Percentiles rank a stretch among this genome's conserved stretches.
Evolutionary conservation across 2,888 invertebrate species (phyloP).

Genomic region (Cerceris ruficornis): DNA sequence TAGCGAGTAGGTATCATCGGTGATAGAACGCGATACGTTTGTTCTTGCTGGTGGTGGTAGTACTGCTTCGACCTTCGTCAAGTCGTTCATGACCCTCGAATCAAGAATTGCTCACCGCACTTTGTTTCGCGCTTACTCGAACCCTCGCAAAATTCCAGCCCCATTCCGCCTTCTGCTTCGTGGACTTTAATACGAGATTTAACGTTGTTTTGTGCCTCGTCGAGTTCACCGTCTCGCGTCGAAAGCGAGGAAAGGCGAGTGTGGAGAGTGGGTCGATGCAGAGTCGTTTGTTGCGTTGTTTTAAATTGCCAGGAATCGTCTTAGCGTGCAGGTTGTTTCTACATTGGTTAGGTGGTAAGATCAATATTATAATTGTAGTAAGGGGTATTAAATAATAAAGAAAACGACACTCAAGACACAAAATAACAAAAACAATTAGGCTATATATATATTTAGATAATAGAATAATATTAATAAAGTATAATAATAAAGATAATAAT

Average conservation of each 20-base stretch:
- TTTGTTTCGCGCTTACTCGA: conserved; percentile 27
- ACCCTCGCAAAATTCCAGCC: conserved; percentile 41
- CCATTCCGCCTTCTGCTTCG: conserved; percentile 33
- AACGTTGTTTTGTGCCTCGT: conserved; percentile 62
- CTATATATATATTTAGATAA: no score
- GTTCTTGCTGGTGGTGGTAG: conserved; percentile 48
- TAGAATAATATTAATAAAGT: no score
- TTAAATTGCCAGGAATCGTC: no score
- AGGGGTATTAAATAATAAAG: no score
- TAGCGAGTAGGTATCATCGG: conserved; percentile 62
- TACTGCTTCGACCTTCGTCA: conserved; percentile 74
- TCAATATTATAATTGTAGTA: no score
- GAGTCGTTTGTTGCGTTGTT: no score
- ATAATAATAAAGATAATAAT: no score
- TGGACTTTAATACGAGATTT: conserved; percentile 65
- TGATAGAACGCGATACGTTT: conserved; percentile 69
- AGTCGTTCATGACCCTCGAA: conserved; percentile 63
- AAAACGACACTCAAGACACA: no score
- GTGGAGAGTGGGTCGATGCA: no score
- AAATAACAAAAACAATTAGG: no score
- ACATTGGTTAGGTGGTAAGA: no score
- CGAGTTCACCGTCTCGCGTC: neutral
- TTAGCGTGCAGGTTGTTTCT: no score
- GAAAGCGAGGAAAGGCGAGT: neutral
- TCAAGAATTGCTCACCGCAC: conserved; percentile 66